Conservation (phyloP, 2,113 vertebrate species). For the Garra rufa region DNA sequence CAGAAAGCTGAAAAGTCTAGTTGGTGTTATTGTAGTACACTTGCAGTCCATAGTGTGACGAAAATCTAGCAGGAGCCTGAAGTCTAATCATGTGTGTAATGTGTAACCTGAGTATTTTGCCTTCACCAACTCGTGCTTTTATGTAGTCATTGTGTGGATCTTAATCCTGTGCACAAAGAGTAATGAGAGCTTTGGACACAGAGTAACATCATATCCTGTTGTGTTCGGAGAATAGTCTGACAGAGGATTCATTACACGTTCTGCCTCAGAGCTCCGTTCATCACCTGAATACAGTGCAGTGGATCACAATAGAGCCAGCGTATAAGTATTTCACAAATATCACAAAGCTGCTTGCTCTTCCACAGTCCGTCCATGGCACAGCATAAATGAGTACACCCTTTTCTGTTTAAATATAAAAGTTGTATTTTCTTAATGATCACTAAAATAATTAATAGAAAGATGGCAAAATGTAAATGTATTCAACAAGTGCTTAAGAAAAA, state of each 20-base stretch:
- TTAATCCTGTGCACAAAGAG: conserved; percentile 42
- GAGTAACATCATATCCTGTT: conserved; percentile 32
- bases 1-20: background rate
- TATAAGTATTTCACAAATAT: background rate
- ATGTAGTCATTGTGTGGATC: conserved; percentile 27
- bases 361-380: background rate
- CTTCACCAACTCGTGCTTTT: background rate
- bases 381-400: too few relatives aligned
- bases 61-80: background rate
- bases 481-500: too few relatives aligned
- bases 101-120: conserved; percentile 37
- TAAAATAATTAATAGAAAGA: too few relatives aligned
- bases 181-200: conserved; percentile 38
- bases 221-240: background rate
- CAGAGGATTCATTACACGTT: background rate
- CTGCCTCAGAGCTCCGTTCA: background rate
- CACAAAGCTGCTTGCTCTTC: background rate
- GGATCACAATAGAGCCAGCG: background rate
- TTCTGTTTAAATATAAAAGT: too few relatives aligned
- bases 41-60: background rate
- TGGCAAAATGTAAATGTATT: too few relatives aligned
- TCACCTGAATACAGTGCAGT: background rate
- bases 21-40: background rate
- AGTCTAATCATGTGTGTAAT: conserved; percentile 32
- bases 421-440: too few relatives aligned